Conservation (phyloP, 1,140 invertebrate genomes). For the Drosophila punjabiensis region DNA sequence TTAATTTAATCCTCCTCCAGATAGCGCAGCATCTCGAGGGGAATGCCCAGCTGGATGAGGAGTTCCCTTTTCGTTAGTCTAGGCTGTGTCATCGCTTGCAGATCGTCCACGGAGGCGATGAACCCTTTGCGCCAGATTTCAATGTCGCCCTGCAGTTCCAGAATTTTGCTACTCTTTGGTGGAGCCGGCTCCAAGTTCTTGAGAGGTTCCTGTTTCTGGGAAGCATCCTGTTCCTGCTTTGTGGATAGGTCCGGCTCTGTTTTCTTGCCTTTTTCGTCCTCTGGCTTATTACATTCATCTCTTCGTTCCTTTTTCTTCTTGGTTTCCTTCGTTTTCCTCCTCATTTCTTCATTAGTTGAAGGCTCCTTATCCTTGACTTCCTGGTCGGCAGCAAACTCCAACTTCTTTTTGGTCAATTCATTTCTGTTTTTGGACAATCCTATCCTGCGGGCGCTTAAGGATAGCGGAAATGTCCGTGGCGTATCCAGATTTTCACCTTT, state of each 20-base stretch:
- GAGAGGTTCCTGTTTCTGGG: background rate
- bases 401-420: constrained; percentile 57
- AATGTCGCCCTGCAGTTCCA: constrained; percentile 58
- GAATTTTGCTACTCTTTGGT: constrained; percentile 32
- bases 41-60: constrained; percentile 53
- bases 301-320: background rate
- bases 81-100: constrained; percentile 46
- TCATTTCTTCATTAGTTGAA: background rate
- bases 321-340: background rate
- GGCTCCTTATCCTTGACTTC: background rate
- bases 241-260: background rate
- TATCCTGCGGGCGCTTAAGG: constrained; percentile 46
- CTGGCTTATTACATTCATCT: background rate
- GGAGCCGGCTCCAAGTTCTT: background rate
- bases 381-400: constrained; percentile 46
- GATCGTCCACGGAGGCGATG: constrained; percentile 51
- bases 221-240: background rate
- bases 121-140: constrained; percentile 64
- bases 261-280: background rate
- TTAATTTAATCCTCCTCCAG: constrained; percentile 61
- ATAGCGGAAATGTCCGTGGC: constrained; percentile 26
- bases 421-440: constrained; percentile 57
- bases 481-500: constrained; percentile 22
- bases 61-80: constrained; percentile 30
- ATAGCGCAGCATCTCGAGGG: constrained; percentile 60